Evolutionary conservation across 2,797 vertebrate genomes (phyloP).

Genomic region (Psittacula derbiana): DNA sequence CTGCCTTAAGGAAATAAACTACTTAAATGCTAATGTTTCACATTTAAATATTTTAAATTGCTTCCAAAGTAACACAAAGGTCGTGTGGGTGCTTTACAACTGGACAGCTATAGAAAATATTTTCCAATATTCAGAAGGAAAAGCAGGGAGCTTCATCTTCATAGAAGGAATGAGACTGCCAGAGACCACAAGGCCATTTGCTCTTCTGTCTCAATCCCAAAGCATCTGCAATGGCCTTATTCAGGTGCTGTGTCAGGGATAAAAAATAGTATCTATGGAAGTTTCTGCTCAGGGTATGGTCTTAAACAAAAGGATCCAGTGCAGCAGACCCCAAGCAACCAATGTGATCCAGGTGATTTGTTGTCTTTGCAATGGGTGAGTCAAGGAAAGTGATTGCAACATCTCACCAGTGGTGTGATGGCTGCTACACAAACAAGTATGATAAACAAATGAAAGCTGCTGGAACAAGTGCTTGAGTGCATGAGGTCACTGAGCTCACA

Average conservation of each 20-base stretch:
- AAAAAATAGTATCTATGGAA: neutral
- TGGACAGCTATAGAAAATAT: neutral
- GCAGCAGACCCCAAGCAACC: neutral
- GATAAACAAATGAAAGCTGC: neutral
- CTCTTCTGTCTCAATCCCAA: neutral
- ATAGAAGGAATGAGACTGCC: neutral
- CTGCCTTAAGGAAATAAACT: neutral
- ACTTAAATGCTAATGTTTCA: neutral
- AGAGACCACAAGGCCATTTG: neutral
- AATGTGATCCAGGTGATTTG: neutral
- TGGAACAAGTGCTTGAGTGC: rapidly evolving
- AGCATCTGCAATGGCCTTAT: neutral
- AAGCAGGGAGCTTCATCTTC: neutral
- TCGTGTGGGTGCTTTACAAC: neutral
- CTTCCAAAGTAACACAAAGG: neutral
- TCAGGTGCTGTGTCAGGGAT: neutral
- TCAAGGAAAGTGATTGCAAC: neutral
- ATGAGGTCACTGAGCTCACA: neutral
- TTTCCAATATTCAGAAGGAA: neutral
- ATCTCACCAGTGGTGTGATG: neutral
- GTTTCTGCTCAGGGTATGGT: neutral
- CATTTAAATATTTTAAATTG: neutral
- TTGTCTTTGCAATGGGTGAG: neutral
- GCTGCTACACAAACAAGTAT: neutral
- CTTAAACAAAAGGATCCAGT: neutral